Evolutionary conservation across 2,797 vertebrate species (phyloP).

Genomic region (Chrosomus eos): DNA sequence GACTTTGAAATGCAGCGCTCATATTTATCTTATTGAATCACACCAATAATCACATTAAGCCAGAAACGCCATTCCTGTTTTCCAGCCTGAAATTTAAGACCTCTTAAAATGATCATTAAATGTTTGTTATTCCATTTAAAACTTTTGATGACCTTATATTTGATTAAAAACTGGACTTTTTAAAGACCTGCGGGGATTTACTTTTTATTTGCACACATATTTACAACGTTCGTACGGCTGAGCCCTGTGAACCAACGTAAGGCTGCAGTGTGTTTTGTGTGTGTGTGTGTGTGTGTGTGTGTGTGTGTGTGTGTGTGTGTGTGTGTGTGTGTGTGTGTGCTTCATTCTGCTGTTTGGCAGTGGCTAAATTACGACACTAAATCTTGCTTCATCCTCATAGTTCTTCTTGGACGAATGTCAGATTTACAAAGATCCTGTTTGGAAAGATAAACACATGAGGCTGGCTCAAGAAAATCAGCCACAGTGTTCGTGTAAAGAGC

Average conservation of each 20-base stretch:
- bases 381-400: slow-evolving; percentile 1
- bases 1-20: no score
- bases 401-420: slow-evolving; percentile 32
- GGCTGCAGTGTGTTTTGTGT: background rate
- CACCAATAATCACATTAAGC: no score
- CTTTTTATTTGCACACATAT: background rate
- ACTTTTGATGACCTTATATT: no score
- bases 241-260: background rate
- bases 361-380: slow-evolving; percentile 21
- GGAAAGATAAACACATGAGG: slow-evolving; percentile 36
- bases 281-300: background rate
- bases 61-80: no score
- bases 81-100: no score
- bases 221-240: background rate
- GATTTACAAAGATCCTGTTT: slow-evolving; percentile 25
- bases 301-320: slow-evolving; percentile 3
- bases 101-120: no score
- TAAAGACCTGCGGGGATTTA: no score
- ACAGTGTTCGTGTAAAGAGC: slow-evolving; percentile 56
- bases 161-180: no score
- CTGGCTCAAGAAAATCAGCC: slow-evolving; percentile 39
- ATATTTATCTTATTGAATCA: no score
- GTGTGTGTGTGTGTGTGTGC: background rate
- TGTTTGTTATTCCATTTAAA: no score
- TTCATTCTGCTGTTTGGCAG: slow-evolving; percentile 10